Conservation (phyloP, 2,113 vertebrate species). For the Pelobates fuscus region DNA sequence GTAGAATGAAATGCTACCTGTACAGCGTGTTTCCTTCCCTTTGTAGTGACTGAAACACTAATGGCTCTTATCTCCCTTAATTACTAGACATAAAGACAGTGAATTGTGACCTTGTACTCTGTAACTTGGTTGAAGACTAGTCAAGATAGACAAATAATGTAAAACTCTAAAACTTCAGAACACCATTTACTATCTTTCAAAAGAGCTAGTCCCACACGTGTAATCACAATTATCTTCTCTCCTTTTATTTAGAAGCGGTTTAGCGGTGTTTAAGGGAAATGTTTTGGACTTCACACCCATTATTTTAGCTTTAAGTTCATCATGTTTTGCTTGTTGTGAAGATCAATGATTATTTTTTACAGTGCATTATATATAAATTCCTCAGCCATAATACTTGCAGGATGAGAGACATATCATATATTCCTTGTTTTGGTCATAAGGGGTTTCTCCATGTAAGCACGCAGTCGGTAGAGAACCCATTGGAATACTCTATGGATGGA, state of each 20-base stretch:
- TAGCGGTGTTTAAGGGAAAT: background rate
- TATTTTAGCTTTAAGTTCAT: too few relatives aligned
- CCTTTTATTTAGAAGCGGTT: background rate
- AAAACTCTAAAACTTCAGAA: constrained; percentile 18
- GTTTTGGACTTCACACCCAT: too few relatives aligned
- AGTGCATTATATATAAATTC: too few relatives aligned
- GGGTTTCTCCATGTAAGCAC: too few relatives aligned
- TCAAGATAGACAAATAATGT: constrained; percentile 18
- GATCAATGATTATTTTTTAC: too few relatives aligned
- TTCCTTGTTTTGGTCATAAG: too few relatives aligned
- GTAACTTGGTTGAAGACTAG: constrained; percentile 70
- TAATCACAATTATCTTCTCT: constrained; percentile 11
- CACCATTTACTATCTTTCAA: constrained; percentile 3
- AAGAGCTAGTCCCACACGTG: background rate
- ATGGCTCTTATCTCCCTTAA: constrained; percentile 66
- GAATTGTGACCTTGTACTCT: constrained; percentile 61
- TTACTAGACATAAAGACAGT: constrained; percentile 67
- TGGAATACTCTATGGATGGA: too few relatives aligned
- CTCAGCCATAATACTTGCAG: too few relatives aligned
- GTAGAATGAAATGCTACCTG: constrained; percentile 60
- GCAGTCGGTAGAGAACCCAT: too few relatives aligned
- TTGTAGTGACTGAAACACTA: constrained; percentile 53
- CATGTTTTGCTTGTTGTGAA: too few relatives aligned
- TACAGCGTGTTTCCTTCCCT: constrained; percentile 61
- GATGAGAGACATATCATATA: too few relatives aligned